Evolutionary conservation across 1,140 invertebrate species (phyloP).

Genomic region (Adoxophyes honmai): DNA sequence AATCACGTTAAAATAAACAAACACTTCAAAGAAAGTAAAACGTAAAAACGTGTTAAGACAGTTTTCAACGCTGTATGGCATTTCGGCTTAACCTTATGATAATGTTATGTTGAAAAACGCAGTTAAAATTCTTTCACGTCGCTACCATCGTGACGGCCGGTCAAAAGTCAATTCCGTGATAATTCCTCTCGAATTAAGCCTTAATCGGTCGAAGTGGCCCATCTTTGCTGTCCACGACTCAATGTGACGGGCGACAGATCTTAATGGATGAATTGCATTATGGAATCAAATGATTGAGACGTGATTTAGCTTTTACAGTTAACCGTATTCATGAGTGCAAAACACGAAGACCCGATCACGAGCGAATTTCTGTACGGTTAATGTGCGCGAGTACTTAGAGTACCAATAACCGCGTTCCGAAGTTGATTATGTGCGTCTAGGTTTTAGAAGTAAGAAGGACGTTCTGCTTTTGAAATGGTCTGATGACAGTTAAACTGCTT

Average conservation of each 20-base stretch:
- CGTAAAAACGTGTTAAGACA: too few species aligned
- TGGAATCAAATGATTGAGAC: conserved; percentile 35
- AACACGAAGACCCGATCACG: background rate
- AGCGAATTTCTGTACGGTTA: background rate
- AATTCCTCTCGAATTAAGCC: background rate
- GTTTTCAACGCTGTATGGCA: too few species aligned
- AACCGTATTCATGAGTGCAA: background rate
- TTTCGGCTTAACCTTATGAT: too few species aligned
- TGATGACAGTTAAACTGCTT: too few species aligned
- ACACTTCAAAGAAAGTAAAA: too few species aligned
- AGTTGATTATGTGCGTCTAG: too few species aligned
- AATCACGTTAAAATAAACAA: too few species aligned
- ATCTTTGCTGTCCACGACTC: background rate
- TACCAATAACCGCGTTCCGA: too few species aligned
- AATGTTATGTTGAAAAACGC: too few species aligned
- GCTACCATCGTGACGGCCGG: background rate
- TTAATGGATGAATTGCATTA: conserved; percentile 40
- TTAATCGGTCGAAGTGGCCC: background rate
- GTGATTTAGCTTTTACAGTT: conserved; percentile 26
- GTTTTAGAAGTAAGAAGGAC: too few species aligned
- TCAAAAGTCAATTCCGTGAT: conserved; percentile 10
- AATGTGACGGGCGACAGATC: conserved; percentile 25
- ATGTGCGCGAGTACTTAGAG: background rate
- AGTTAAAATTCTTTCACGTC: background rate
- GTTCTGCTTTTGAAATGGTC: too few species aligned